Conservation (phyloP, 2,113 vertebrate species). For the Saimiri boliviensis region DNA sequence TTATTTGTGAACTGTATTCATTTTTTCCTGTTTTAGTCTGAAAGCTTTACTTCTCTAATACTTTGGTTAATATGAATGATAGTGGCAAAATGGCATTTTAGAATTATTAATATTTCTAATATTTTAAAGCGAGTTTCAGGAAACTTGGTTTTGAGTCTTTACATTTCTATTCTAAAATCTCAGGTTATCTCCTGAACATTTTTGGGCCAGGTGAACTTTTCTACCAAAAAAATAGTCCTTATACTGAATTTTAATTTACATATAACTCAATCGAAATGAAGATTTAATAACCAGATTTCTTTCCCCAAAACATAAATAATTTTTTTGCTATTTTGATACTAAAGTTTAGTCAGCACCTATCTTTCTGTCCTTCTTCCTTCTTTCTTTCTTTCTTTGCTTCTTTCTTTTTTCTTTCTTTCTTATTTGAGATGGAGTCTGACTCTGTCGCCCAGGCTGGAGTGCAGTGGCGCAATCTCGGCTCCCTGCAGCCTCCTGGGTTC, state of each 20-base stretch:
- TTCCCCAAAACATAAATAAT: not conserved
- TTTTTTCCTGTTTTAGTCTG: not conserved
- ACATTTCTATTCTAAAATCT: constrained; percentile 40
- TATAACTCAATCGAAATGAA: constrained; percentile 25
- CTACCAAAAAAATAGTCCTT: constrained; percentile 21
- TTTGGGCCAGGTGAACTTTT: constrained; percentile 48
- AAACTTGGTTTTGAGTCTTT: constrained; percentile 2
- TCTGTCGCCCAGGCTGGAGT: too few relatives aligned
- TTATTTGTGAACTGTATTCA: constrained; percentile 17
- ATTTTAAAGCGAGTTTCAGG: constrained; percentile 4
- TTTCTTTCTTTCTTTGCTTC: too few relatives aligned
- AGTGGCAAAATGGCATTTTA: not conserved
- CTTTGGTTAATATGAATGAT: not conserved
- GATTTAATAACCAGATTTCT: not conserved
- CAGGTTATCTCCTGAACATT: constrained; percentile 30
- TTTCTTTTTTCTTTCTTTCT: too few relatives aligned
- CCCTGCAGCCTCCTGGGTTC: too few relatives aligned
- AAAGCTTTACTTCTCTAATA: not conserved
- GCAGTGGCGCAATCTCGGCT: too few relatives aligned
- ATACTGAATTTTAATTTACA: not conserved
- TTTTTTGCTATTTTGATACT: constrained; percentile 4
- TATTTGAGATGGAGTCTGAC: too few relatives aligned
- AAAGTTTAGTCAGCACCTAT: not conserved
- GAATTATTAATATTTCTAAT: constrained; percentile 21
- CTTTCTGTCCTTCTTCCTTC: too few relatives aligned